phyloP scores from a whole-genome alignment of 92 coral and sea anemone species.

The Diadumene lineata region DNA sequence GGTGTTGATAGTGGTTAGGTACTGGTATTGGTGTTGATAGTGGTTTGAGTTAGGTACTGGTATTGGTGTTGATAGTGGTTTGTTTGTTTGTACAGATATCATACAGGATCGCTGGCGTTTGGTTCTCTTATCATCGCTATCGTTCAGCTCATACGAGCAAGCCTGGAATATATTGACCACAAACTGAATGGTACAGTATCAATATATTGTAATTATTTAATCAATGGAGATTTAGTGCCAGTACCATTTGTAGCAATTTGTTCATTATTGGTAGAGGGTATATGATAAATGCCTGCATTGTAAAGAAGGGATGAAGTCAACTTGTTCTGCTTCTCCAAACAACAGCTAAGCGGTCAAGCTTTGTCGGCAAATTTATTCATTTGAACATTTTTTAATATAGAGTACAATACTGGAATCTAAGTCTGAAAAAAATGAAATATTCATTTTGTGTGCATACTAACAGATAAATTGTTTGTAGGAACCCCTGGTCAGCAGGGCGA shows the following conservation, averaged over 20 bases:
- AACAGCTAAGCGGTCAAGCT: background rate
- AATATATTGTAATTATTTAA: background rate
- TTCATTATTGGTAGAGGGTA: no score
- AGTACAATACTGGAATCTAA: background rate
- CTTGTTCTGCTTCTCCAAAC: background rate
- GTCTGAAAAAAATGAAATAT: background rate
- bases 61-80: no score
- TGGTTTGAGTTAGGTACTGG: background rate
- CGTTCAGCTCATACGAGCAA: slow-evolving; percentile 88
- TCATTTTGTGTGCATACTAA: background rate
- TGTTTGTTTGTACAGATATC: slow-evolving; percentile 66
- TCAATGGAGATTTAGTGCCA: background rate
- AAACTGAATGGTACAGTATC: slow-evolving; percentile 73
- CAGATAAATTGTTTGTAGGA: slow-evolving; percentile 33
- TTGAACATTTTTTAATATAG: background rate
- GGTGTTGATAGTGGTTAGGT: no score
- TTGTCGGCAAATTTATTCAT: no score
- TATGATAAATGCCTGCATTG: no score
- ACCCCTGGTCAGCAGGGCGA: slow-evolving; percentile 51
- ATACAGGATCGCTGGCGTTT: slow-evolving; percentile 94
- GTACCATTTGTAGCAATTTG: no score
- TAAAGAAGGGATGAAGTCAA: background rate
- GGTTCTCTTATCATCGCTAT: slow-evolving; percentile 97
- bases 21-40: no score
- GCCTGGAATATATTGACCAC: slow-evolving; percentile 84